Conservation (phyloP, 2,113 vertebrate species). For the Gavia stellata region DNA sequence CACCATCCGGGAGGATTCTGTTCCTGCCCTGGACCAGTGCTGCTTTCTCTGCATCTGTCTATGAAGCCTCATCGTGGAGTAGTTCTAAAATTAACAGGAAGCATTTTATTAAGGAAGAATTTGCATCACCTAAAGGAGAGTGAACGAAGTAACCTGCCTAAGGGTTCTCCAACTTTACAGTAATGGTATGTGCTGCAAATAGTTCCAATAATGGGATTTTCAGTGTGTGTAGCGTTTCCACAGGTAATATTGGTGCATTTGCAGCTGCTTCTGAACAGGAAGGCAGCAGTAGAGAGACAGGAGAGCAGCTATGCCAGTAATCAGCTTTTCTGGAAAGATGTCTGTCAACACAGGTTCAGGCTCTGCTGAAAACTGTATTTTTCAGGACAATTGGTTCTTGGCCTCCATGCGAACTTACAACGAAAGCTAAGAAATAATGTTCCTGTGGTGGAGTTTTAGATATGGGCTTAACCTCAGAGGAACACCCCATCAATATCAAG, state of each 20-base stretch:
- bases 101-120: not conserved
- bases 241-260: not conserved
- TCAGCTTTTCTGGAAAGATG: not conserved
- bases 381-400: not conserved
- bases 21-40: not conserved
- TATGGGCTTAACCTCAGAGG: not conserved
- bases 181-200: not conserved
- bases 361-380: not conserved
- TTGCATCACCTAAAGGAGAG: not conserved
- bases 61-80: not conserved
- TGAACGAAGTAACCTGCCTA: not conserved
- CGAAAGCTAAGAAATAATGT: not conserved
- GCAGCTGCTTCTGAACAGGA: not conserved
- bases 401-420: not conserved
- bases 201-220: not conserved
- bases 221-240: not conserved
- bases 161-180: not conserved
- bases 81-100: not conserved
- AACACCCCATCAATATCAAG: not conserved
- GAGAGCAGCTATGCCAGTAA: not conserved
- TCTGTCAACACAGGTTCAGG: not conserved
- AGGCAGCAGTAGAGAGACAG: not conserved
- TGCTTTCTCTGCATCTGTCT: not conserved
- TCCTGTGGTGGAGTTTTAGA: not conserved
- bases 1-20: no score